A percentile compares a stretch with the other conserved stretches of the same genome.
Conservation (phyloP, 2,888 invertebrate genomes). For the Trimorus sp. region DNA sequence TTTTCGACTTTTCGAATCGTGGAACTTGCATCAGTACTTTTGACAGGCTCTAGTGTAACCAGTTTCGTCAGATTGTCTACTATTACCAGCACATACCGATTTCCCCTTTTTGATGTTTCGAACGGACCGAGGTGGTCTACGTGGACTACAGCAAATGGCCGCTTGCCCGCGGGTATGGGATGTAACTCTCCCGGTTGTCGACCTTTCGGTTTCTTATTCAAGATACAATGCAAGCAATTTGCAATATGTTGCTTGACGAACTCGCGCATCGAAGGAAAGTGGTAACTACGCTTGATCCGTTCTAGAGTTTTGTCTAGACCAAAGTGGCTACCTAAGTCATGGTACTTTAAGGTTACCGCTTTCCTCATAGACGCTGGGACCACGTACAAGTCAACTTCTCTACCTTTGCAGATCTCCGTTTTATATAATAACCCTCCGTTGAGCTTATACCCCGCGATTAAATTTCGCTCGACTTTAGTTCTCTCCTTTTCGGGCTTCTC, state of each 20-base stretch:
- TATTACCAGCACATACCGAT: no score
- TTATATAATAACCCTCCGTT: no score
- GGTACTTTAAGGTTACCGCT: slow-evolving; percentile 17
- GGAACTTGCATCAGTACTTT: no score
- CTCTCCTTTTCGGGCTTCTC: not conserved
- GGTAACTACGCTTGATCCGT: slow-evolving; percentile 49
- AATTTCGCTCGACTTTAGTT: no score
- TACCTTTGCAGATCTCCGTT: no score
- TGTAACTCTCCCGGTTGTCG: not conserved
- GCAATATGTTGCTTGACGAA: slow-evolving; percentile 48
- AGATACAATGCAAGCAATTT: slow-evolving; percentile 13
- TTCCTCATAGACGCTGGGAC: slow-evolving; percentile 30
- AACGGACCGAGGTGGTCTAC: not conserved
- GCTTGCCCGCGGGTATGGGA: not conserved
- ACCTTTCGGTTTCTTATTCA: not conserved
- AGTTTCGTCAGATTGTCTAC: no score
- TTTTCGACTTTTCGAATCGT: no score
- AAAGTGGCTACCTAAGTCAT: slow-evolving; percentile 61
- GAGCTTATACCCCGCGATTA: no score
- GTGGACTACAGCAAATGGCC: not conserved
- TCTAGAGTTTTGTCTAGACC: slow-evolving; percentile 56
- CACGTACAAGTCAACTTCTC: slow-evolving; percentile 7
- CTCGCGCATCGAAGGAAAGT: slow-evolving; percentile 43
- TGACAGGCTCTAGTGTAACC: no score
- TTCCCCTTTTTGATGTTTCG: no score